Evolutionary conservation across 2,797 vertebrate genomes (phyloP).

Genomic region (Thamnophis elegans): DNA sequence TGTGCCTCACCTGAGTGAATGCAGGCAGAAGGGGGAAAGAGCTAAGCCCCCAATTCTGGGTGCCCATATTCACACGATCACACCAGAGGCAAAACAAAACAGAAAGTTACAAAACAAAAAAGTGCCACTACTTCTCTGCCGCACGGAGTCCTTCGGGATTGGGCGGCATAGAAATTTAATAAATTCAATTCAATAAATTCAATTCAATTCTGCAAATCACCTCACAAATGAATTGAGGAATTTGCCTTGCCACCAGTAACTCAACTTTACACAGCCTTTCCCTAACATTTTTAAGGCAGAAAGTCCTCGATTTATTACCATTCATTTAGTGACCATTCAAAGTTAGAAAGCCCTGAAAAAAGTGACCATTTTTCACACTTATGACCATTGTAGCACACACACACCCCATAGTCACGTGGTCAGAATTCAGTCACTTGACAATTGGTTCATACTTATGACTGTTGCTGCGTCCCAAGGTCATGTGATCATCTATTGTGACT

Average conservation of each 20-base stretch:
- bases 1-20: background rate
- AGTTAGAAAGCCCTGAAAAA: background rate
- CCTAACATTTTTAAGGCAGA: background rate
- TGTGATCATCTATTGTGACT: no score
- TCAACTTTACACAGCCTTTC: background rate
- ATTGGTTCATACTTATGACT: background rate
- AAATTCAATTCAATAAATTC: no score
- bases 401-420: background rate
- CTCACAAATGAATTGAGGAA: background rate
- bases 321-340: background rate
- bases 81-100: background rate
- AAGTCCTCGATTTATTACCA: background rate
- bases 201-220: background rate
- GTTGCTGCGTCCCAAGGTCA: no score
- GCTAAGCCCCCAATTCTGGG: background rate
- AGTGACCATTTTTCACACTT: background rate
- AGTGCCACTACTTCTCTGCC: no score
- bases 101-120: background rate
- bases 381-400: background rate
- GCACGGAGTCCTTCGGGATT: no score
- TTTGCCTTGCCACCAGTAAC: background rate
- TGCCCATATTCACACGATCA: background rate
- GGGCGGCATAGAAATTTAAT: no score
- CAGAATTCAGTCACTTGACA: background rate
- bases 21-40: background rate